Conservation (phyloP, 2,888 invertebrate species). For the Microplitis manilae region DNA sequence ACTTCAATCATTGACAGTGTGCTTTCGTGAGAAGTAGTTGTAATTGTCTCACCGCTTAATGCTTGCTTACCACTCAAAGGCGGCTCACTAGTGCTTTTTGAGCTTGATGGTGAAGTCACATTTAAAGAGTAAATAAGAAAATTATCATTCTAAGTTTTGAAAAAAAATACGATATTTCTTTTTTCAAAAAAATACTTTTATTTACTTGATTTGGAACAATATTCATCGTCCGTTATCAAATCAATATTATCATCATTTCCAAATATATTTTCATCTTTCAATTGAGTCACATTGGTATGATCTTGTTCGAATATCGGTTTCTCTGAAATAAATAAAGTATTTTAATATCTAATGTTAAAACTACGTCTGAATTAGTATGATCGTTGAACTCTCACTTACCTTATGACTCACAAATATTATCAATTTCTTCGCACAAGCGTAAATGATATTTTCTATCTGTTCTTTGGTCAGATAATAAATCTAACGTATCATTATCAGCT, state of each 20-base stretch:
- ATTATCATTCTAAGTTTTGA: constrained; percentile 41
- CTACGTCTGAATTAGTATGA: constrained; percentile 15
- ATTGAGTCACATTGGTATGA: neutral
- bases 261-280: constrained; percentile 13
- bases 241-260: constrained; percentile 20
- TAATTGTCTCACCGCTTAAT: neutral
- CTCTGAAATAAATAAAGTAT: constrained; percentile 12
- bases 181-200: neutral
- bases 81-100: neutral
- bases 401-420: constrained; percentile 14
- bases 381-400: constrained; percentile 25
- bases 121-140: constrained; percentile 6
- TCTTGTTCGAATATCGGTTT: neutral
- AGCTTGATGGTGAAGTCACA: neutral
- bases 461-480: constrained; percentile 19
- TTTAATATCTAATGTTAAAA: constrained; percentile 17
- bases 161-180: no score
- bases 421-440: constrained; percentile 16
- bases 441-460: constrained; percentile 31
- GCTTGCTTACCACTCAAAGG: neutral
- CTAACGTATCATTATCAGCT: neutral
- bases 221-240: constrained; percentile 20
- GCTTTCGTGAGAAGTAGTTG: constrained; percentile 13
- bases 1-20: constrained; percentile 4
- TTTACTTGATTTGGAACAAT: constrained; percentile 6